Conservation (phyloP, 2,797 vertebrate genomes). For the Sebastes goodei region DNA sequence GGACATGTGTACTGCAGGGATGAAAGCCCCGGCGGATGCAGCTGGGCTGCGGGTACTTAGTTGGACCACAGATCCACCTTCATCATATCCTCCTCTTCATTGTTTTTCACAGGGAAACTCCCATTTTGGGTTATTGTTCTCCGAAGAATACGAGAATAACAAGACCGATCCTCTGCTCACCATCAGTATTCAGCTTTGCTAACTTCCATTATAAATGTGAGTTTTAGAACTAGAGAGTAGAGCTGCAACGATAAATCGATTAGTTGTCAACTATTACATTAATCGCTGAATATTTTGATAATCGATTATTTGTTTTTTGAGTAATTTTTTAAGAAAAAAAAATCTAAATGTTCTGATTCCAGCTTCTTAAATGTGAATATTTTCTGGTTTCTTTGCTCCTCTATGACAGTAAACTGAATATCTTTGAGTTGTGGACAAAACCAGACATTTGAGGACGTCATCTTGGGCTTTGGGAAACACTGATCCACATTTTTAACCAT, state of each 20-base stretch:
- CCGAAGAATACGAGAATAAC: not conserved
- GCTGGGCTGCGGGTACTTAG: slow-evolving; percentile 13
- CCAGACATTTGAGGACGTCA: accelerated
- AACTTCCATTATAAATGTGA: slow-evolving; percentile 16
- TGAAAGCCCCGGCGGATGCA: slow-evolving; percentile 39
- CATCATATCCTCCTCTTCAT: not conserved
- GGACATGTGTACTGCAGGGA: slow-evolving; percentile 27
- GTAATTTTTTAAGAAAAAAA: no score
- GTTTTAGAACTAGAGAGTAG: not conserved
- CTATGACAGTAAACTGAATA: not conserved
- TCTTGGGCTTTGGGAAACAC: not conserved
- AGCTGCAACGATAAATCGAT: not conserved
- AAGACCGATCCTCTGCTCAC: not conserved
- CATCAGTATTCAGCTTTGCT: not conserved
- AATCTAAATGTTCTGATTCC: accelerated
- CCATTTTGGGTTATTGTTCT: slow-evolving; percentile 18
- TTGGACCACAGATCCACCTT: slow-evolving; percentile 28
- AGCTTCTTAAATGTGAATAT: not conserved
- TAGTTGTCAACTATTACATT: no score
- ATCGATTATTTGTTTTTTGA: accelerated
- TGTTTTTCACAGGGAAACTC: slow-evolving; percentile 5
- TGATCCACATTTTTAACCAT: not conserved
- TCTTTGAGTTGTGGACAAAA: not conserved
- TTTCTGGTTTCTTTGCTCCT: not conserved
- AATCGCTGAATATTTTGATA: no score